Base-by-base conservation (phyloP, 2,113 vertebrate species). In the Chaetura pelagica region DNA sequence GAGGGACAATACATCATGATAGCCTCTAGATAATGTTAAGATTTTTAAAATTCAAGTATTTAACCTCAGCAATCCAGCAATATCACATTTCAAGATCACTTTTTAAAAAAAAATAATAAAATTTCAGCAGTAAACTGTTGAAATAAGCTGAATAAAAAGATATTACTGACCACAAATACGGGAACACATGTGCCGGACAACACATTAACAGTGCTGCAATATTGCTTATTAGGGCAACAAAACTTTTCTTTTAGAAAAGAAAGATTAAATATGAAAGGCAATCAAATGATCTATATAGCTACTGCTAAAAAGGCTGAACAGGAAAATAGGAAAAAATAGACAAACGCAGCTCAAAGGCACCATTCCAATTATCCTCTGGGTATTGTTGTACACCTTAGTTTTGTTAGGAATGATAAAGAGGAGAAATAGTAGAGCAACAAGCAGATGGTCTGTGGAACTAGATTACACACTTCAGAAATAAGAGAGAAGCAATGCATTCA, bases 391-490 rank as follows among this genome's bases (percentile, higher is more conserved):
- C 49, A 94, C 88, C 92, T 97, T 90, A 63, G 71, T 81, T 92
- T 79, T 94, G 82, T 61, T 69, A 87, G 89, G 61, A 84, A 80
- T 51, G 80, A 92, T 71, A 92, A 84, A 87, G 57, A 57, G 73
- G 55, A 87, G 76, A 82, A 96, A 97, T 93, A 89, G 22, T 93
- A 95, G 75, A 92, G 81, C 67, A 91, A 51, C 76, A 96, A 93
- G 86, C 85, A 94, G 92, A 72, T 49, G 83, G 95, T 69, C 85
- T 94, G 88, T 87, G 95, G 94, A 96, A 95, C 84, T 82, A 95
- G 97, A 97, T 86, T 94, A 94, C 52, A 57, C 76, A 96, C 87
- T 96, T 97, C 90, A 97, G 83, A 94, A 97, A 87, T 55, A 91
- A 95, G 85, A 89, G 52, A 91, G 90, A 82, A 89, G 68, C 46